Evolutionary conservation across 2,113 vertebrate species (phyloP), one percentile per base, ranked within the genome.

Genomic region (Oriolus oriolus): DNA sequence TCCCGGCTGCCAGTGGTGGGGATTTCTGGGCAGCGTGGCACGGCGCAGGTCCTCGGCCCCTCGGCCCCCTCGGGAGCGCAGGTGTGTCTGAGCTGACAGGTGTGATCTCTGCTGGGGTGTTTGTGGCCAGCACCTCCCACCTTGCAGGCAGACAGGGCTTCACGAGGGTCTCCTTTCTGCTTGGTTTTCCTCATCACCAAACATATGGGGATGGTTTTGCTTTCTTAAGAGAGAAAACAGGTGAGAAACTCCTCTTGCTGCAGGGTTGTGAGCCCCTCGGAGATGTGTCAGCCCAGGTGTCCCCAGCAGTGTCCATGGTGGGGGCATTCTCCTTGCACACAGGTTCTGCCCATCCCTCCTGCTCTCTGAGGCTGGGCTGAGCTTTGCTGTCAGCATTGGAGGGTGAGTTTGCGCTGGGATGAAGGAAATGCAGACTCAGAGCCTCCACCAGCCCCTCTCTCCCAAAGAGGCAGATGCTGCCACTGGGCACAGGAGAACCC

Each of bases 401-500:
- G 41, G 5, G 4, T 41, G n/a, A 4, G 7, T 60, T 93, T 92
- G 27, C 15, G 20, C 14, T 24, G 0, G 0, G 11, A 33, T 49
- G 37, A 28, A 64, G 14, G 16, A 73, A 68, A 53, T 0, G 1
- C 37, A 28, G 15, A 50, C 31, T 9, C 41, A 45, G 13, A 23
- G 7, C 16, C 27, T 59, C 49, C 12, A 68, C 21, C 41, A 53
- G 17, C 13, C 4, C 10, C 11, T 30, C 11, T n/a, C 45, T 83
- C 73, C 71, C 1, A 0, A 28, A 68, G 18, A 41, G 35, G 11
- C 0, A 1, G 27, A 28, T 26, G 14, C 37, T 69, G 53, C 7
- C 0, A 0, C 16, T 2, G 2, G 16, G 19, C 22, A 28, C 0
- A 11, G 37, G 44, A 91, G 78, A 89, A 11, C 2, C 2, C 7